phyloP scores from a whole-genome alignment of 2,888 invertebrate genomes.

The Oxytorus armatus region DNA sequence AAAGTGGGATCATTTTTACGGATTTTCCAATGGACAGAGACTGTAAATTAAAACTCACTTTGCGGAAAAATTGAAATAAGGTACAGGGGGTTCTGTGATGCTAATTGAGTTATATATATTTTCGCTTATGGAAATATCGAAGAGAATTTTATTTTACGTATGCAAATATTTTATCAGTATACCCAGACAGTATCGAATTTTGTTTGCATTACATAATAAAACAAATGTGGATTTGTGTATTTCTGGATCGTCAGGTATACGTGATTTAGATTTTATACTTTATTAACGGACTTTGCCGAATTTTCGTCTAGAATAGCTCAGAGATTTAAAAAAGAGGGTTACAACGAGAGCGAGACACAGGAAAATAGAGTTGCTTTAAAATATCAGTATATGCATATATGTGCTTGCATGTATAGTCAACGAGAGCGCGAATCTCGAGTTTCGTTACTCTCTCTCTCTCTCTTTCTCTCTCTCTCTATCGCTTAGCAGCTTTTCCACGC shows the following conservation, averaged over 20 bases:
- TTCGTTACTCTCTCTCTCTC: constrained; percentile 17
- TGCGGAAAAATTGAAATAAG: too few species aligned
- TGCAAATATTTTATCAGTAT: too few species aligned
- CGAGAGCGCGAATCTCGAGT: neutral
- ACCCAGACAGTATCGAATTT: too few species aligned
- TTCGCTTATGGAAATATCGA: too few species aligned
- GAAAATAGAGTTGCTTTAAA: constrained; percentile 50
- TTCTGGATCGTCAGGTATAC: constrained; percentile 36
- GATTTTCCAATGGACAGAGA: too few species aligned
- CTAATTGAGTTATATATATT: too few species aligned
- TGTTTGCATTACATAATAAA: constrained; percentile 6
- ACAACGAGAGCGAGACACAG: constrained; percentile 45
- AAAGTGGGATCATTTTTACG: too few species aligned
- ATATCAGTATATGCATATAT: constrained; percentile 4
- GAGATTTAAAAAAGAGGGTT: constrained; percentile 1
- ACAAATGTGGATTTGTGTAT: constrained; percentile 14
- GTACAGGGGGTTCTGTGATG: too few species aligned
- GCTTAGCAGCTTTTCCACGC: constrained; percentile 70
- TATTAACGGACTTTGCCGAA: constrained; percentile 63
- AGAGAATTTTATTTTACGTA: too few species aligned
- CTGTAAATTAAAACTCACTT: too few species aligned
- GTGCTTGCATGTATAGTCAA: constrained; percentile 54
- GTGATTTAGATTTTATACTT: constrained; percentile 54
- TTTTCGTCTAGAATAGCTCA: constrained; percentile 35
- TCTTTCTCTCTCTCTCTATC: too few species aligned